Evolutionary conservation across 2,113 vertebrate species (phyloP), one percentile per base, ranked within the genome.

Genomic region (Passer domesticus): DNA sequence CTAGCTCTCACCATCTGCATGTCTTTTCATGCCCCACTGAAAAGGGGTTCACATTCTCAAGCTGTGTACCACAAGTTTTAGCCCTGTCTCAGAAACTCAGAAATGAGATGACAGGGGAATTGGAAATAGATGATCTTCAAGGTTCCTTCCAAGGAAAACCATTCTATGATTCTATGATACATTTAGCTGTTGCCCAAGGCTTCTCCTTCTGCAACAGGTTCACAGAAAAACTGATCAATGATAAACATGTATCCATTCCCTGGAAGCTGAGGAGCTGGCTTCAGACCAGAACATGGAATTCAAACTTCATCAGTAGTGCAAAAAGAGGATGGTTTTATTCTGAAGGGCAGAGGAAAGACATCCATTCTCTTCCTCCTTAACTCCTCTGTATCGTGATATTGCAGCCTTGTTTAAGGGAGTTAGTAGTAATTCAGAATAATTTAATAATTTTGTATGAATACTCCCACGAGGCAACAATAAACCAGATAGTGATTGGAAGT

Each of bases 51-150:
- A 23, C 41, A 50, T 76, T 79, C 30, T 95, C 31, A 47, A 47
- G 10, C 13, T 59, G 9, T 11, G 2, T 19, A 13, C 20, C 43
- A 58, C 41, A 87, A 11, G 28, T 63, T 64, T 66, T 60, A 64
- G 13, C 64, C 3, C 28, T 50, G 13, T 39, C 23, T 58, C 47
- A 87, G 66, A 52, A 93, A 89, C 6, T 62, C 50, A 41, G 35
- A 37, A 37, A 37, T 0, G 1, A n/a, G 33, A 23, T 46, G 22
- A 11, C 27, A 77, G 18, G 7, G 21, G 11, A 52, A 28, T 6
- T 60, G 63, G 33, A 68, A 77, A 68, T 18, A 21, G 22, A 44
- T 60, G 3, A 28, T 52, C 17, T 37, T 59, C 39, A 68, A 87
- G 9, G 22, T 44, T 35, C 10, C 22, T 52, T 68, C 73, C 39